phyloP scores from a whole-genome alignment of 1,140 invertebrate species.

The Reticulitermes speratus region DNA sequence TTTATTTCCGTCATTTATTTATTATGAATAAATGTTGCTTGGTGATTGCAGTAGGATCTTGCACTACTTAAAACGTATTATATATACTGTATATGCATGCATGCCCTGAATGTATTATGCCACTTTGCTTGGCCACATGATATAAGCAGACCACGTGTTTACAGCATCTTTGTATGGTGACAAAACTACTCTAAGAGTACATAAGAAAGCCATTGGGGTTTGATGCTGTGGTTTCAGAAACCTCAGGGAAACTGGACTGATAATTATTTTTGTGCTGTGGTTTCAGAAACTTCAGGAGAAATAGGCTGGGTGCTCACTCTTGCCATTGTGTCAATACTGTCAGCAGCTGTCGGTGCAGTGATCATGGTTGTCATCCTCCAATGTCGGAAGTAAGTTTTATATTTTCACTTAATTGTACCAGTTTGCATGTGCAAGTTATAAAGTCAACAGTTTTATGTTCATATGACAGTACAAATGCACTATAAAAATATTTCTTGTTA shows the following conservation, averaged over 20 bases:
- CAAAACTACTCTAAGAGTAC: no score
- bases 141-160: no score
- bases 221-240: neutral
- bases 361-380: conserved; percentile 56
- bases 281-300: conserved; percentile 38
- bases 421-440: neutral
- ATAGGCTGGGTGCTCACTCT: conserved; percentile 55
- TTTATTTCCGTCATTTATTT: no score
- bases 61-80: no score
- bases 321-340: conserved; percentile 55
- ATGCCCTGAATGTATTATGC: no score
- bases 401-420: neutral
- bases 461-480: neutral
- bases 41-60: no score
- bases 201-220: no score
- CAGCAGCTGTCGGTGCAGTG: conserved; percentile 55
- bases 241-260: conserved; percentile 37
- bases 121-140: no score
- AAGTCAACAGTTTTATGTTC: neutral
- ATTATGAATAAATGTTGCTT: no score
- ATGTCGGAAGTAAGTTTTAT: conserved; percentile 51
- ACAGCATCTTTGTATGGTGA: no score
- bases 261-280: no score
- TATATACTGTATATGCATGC: no score
- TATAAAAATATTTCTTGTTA: neutral